Evolutionary conservation across 1,140 invertebrate species (phyloP), one percentile per base, ranked within the genome.

Genomic region (Anastatus disparis): DNA sequence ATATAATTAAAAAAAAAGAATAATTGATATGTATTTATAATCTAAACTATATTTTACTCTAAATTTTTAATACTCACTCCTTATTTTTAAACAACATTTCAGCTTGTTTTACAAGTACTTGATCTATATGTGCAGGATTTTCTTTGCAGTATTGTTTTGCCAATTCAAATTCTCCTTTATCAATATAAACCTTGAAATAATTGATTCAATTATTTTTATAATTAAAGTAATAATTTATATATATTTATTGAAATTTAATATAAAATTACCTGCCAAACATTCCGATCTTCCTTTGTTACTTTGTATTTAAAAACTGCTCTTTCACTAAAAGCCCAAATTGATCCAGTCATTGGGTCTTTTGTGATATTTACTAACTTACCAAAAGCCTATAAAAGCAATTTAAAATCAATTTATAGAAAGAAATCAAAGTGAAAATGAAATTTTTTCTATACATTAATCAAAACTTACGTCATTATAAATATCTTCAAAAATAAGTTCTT

Each of bases 401-500:
- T n/a, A n/a, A n/a, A n/a, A n/a, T n/a, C n/a, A n/a, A n/a, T n/a
- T n/a, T n/a, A n/a, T n/a, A n/a, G n/a, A n/a, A 35, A 35, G 4
- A 35, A 35, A 35, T 35, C 31, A 6, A 6, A 35, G 10, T 35
- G 4, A 35, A 6, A 35, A 35, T 26, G 10, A 31, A 53, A 46
- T 35, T 12, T 22, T 62, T 44, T 38, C 6, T n/a, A 44, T 15
- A 9, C 15, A 44, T 44, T 44, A 10, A 44, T 44, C 9, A 44
- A 38, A 72, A 79, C 84, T 75, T 82, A 91, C 90, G 74, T 91
- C 89, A 75, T 87, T 90, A 79, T 93, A 96, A 66, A 89, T 85
- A 77, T 97, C 96, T 85, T 96, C 93, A 82, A 93, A 95, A 20
- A 97, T 92, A 7, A 95, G 78, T 78, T 97, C 92, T 76, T 96